Conservation (phyloP, 2,888 invertebrate species). For the Epinotia nisella region DNA sequence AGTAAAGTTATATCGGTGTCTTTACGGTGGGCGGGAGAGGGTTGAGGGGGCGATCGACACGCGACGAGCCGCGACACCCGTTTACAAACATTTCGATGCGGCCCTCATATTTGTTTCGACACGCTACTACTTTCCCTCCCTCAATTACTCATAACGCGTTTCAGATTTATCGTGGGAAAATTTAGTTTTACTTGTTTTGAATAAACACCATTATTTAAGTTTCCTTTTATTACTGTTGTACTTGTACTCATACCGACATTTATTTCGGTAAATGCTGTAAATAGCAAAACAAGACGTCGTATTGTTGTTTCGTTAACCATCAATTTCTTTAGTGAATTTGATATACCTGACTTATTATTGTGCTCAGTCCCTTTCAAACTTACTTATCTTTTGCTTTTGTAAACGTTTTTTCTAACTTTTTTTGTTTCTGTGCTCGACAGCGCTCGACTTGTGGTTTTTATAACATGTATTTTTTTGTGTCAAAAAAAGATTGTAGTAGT, state of each 20-base stretch:
- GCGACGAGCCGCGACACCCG: constrained; percentile 68
- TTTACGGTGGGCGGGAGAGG: constrained; percentile 45
- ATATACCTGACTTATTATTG: constrained; percentile 39
- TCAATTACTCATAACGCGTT: constrained; percentile 58
- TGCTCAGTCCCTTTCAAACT: constrained; percentile 36
- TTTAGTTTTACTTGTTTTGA: constrained; percentile 27
- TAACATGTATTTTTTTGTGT: background rate
- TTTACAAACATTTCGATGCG: constrained; percentile 81
- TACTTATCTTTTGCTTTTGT: constrained; percentile 40
- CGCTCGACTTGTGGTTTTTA: constrained; percentile 33
- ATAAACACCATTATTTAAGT: constrained; percentile 31
- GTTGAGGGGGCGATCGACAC: constrained; percentile 72
- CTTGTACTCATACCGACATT: background rate
- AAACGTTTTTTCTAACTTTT: constrained; percentile 30
- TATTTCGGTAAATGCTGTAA: constrained; percentile 19
- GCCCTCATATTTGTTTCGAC: constrained; percentile 77
- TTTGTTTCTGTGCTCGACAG: constrained; percentile 27
- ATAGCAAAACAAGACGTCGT: constrained; percentile 26
- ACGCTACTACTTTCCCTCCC: constrained; percentile 65
- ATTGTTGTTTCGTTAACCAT: constrained; percentile 38
- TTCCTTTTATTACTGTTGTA: constrained; percentile 26
- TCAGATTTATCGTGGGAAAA: constrained; percentile 43
- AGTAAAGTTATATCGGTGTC: constrained; percentile 32
- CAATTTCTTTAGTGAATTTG: constrained; percentile 39
- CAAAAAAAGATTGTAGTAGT: constrained; percentile 23